phyloP scores from a whole-genome alignment of 2,113 vertebrate genomes.

The Myrmecobius fasciatus region DNA sequence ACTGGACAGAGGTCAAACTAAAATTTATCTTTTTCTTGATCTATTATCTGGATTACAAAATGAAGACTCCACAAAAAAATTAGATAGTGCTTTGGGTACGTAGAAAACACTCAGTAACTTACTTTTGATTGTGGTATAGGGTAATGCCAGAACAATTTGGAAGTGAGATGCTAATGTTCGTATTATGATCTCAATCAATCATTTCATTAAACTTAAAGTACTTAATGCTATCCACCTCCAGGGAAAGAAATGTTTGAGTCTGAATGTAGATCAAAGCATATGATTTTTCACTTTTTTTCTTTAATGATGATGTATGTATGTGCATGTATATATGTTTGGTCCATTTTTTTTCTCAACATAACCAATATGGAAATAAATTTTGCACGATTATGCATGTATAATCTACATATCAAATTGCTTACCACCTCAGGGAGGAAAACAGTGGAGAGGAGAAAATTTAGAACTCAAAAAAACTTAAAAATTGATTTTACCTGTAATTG shows the following conservation, averaged over 20 bases:
- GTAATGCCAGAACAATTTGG: background rate
- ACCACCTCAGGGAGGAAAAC: too few species aligned
- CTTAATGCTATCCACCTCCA: background rate
- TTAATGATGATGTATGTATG: too few species aligned
- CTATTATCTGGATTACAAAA: background rate
- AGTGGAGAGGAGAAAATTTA: too few species aligned
- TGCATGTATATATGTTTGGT: too few species aligned
- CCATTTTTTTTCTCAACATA: too few species aligned
- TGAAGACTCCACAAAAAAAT: background rate
- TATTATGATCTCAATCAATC: background rate
- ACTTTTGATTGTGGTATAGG: fast-evolving
- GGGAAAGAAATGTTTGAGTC: background rate
- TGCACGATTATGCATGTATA: too few species aligned
- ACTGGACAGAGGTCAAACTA: background rate
- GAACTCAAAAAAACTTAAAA: too few species aligned
- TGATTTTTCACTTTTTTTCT: background rate
- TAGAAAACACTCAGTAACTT: background rate
- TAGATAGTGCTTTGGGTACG: background rate
- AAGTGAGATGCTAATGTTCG: background rate
- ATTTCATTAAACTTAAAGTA: background rate
- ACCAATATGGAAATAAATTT: too few species aligned
- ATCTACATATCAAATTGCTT: too few species aligned
- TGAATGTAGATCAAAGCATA: background rate
- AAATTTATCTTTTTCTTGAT: background rate
- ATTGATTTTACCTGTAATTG: too few species aligned